phyloP scores from a whole-genome alignment of 2,113 vertebrate species.

The Oenanthe oenanthe region DNA sequence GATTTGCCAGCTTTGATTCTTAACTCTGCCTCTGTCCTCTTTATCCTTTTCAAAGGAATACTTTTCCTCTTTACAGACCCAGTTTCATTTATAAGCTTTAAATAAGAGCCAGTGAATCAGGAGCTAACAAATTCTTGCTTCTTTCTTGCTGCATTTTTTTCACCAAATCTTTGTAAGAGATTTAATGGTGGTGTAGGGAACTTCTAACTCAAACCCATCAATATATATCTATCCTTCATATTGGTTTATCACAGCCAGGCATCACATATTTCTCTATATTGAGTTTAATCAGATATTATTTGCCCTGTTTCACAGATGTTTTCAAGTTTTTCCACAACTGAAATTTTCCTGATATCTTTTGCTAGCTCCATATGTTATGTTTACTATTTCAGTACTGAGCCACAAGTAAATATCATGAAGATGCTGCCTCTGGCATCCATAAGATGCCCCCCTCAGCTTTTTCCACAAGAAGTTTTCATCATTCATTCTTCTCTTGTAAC shows the following conservation, averaged over 20 bases:
- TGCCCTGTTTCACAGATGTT: not conserved
- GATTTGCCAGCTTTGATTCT: conserved; percentile 13
- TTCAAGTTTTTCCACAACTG: not conserved
- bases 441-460: not conserved
- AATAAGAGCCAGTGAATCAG: not conserved
- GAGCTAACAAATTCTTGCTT: not conserved
- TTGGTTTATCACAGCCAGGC: not conserved
- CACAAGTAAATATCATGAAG: not conserved
- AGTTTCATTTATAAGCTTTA: conserved; percentile 19
- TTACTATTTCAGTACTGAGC: not conserved
- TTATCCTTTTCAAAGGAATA: conserved; percentile 19
- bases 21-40: conserved; percentile 10
- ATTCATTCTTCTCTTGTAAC: not conserved
- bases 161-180: not conserved
- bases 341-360: not conserved
- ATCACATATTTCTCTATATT: not conserved
- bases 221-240: not conserved
- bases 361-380: not conserved
- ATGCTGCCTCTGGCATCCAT: not conserved
- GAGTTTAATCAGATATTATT: not conserved
- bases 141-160: not conserved
- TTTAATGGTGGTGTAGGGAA: not conserved
- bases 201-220: not conserved
- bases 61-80: conserved; percentile 7
- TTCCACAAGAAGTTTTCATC: not conserved